These are phyloP conservation scores for Acleris cristana DNA, from an alignment of 2,888 invertebrate genomes.

Conservation along the genomic window DNA sequence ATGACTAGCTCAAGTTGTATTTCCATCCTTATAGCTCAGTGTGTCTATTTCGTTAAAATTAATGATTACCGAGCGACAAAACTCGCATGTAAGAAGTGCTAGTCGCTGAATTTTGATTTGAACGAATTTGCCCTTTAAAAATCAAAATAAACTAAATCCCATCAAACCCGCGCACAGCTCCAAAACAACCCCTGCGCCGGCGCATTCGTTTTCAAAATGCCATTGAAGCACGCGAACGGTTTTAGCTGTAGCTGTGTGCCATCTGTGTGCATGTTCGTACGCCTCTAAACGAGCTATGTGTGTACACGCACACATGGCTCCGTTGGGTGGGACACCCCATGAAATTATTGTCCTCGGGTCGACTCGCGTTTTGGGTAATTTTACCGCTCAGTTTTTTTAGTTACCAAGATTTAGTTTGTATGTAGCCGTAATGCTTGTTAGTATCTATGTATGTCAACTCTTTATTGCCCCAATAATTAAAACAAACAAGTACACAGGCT, in stretches of 20 bases:
- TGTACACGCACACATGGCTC: conserved; percentile 50
- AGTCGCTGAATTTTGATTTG: too few relatives aligned
- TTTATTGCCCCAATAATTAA: too few relatives aligned
- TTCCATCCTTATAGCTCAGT: too few relatives aligned
- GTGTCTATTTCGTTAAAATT: too few relatives aligned
- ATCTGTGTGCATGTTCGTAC: conserved; percentile 40
- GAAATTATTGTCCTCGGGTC: conserved; percentile 57
- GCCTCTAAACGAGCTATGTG: conserved; percentile 37
- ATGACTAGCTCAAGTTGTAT: too few relatives aligned
- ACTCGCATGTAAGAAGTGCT: background rate
- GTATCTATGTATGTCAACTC: too few relatives aligned
- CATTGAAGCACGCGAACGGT: conserved; percentile 61
- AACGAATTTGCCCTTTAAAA: background rate
- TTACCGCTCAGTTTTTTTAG: conserved; percentile 5
- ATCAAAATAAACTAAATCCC: background rate
- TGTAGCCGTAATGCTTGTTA: too few relatives aligned
- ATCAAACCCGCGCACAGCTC: conserved; percentile 38
- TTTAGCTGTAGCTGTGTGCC: conserved; percentile 50
- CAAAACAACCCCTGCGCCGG: conserved; percentile 46
- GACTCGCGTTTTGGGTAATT: conserved; percentile 30
- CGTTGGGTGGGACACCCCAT: conserved; percentile 69
- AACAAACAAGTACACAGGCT: too few relatives aligned
- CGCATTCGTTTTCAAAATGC: conserved; percentile 52
- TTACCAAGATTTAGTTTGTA: background rate
- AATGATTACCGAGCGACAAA: too few relatives aligned